These are phyloP conservation scores for Aphelinus certus DNA, from an alignment of 1,140 invertebrate genomes.

Conservation along the genomic window DNA sequence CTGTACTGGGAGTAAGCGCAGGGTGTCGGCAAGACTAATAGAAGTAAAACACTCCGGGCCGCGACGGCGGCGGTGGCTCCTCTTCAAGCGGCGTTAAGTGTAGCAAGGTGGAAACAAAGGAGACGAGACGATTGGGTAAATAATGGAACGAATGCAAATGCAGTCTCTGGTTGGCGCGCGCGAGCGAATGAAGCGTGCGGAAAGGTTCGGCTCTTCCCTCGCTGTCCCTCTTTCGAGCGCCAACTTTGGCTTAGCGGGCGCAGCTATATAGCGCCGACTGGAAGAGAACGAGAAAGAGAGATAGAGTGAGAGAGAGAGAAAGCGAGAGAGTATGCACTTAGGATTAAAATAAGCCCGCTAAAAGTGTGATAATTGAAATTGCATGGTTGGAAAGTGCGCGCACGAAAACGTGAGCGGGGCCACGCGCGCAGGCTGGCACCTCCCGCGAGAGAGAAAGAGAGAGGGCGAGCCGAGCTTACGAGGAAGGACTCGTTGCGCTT, in stretches of 20 bases:
- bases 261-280: slow-evolving; percentile 5
- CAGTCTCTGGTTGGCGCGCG: slow-evolving; percentile 40
- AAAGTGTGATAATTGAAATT: slow-evolving; percentile 59
- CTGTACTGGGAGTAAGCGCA: neutral
- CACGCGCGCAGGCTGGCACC: too few relatives aligned
- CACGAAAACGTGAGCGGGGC: slow-evolving; percentile 1
- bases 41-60: slow-evolving; percentile 33
- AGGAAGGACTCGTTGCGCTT: slow-evolving; percentile 14
- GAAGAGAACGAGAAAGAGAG: slow-evolving; percentile 16
- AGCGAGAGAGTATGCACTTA: slow-evolving; percentile 52
- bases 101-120: slow-evolving; percentile 45
- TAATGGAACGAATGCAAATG: slow-evolving; percentile 58
- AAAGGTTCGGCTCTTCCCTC: slow-evolving; percentile 8
- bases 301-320: slow-evolving; percentile 1
- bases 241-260: neutral
- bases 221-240: neutral
- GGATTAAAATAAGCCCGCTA: slow-evolving; percentile 60
- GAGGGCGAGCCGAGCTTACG: neutral
- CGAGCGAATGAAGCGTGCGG: slow-evolving; percentile 24
- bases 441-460: neutral
- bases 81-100: slow-evolving; percentile 14
- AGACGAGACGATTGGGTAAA: slow-evolving; percentile 54
- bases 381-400: slow-evolving; percentile 42
- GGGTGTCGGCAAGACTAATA: slow-evolving; percentile 28
- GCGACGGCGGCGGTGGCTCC: neutral